Evolutionary conservation across 1,140 invertebrate species (phyloP).

Genomic region (Drosophila sturtevanti): DNA sequence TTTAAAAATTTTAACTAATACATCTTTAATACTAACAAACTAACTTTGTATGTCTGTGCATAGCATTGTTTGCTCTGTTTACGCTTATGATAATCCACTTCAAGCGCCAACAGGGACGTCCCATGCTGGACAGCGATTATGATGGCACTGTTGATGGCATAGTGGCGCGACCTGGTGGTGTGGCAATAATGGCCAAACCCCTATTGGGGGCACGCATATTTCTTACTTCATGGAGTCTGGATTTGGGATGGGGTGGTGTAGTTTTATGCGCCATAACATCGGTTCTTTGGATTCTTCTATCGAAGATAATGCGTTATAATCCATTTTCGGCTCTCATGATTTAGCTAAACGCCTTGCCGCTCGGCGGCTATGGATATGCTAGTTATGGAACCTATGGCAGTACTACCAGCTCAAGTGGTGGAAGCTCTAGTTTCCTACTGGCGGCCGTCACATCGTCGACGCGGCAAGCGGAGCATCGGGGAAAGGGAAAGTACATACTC

Average conservation of each 20-base stretch:
- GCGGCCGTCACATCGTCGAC: slow-evolving; percentile 61
- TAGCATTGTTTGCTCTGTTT: slow-evolving; percentile 93
- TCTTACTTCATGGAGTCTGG: slow-evolving; percentile 91
- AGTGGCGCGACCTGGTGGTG: slow-evolving; percentile 84
- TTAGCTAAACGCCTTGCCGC: slow-evolving; percentile 83
- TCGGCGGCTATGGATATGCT: slow-evolving; percentile 63
- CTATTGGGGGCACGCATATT: slow-evolving; percentile 88
- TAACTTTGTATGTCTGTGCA: slow-evolving; percentile 61
- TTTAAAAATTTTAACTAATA: background rate
- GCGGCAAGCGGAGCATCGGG: slow-evolving; percentile 67
- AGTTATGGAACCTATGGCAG: slow-evolving; percentile 57
- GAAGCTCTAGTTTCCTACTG: slow-evolving; percentile 62
- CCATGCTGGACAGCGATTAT: slow-evolving; percentile 83
- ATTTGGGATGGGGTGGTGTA: slow-evolving; percentile 92
- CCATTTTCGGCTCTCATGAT: slow-evolving; percentile 89
- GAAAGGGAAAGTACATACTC: slow-evolving; percentile 69
- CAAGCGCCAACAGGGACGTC: slow-evolving; percentile 89
- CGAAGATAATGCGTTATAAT: slow-evolving; percentile 95
- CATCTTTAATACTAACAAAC: background rate
- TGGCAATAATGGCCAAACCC: slow-evolving; percentile 72
- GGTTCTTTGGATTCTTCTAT: slow-evolving; percentile 92
- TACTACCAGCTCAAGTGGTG: slow-evolving; percentile 53
- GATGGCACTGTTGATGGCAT: slow-evolving; percentile 89
- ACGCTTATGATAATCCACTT: slow-evolving; percentile 95
- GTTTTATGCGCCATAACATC: slow-evolving; percentile 90